These are phyloP conservation scores for Rhagologus leucostigma DNA, from an alignment of 2,113 vertebrate species.

Conservation along the genomic window DNA sequence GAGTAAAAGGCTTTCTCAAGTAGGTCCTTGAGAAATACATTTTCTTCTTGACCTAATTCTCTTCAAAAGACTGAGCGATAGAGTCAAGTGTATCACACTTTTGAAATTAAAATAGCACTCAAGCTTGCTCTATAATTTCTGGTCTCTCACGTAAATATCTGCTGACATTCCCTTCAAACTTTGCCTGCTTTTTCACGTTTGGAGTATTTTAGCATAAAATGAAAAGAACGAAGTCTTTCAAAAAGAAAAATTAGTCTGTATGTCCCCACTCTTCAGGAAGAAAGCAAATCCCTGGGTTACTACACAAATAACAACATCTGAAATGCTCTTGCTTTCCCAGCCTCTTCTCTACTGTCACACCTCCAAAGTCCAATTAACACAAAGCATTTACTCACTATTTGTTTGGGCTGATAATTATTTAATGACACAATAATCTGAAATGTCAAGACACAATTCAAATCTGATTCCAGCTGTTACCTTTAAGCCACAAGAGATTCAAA, in stretches of 20 bases:
- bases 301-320: neutral
- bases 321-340: neutral
- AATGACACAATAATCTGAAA: neutral
- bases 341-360: neutral
- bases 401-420: neutral
- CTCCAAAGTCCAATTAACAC: neutral
- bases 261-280: neutral
- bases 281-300: neutral
- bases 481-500: neutral
- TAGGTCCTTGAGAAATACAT: constrained; percentile 13
- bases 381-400: neutral
- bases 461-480: neutral
- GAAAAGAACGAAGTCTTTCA: neutral
- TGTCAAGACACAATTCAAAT: neutral
- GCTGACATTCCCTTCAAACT: neutral
- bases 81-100: neutral
- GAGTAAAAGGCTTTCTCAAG: constrained; percentile 1
- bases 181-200: neutral
- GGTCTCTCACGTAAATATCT: neutral
- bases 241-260: neutral
- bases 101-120: neutral
- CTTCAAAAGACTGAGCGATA: neutral
- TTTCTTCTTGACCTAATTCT: constrained; percentile 4
- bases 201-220: neutral
- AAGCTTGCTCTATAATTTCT: neutral